Conservation (phyloP, 2,797 vertebrate species). For the Helostoma temminkii region DNA sequence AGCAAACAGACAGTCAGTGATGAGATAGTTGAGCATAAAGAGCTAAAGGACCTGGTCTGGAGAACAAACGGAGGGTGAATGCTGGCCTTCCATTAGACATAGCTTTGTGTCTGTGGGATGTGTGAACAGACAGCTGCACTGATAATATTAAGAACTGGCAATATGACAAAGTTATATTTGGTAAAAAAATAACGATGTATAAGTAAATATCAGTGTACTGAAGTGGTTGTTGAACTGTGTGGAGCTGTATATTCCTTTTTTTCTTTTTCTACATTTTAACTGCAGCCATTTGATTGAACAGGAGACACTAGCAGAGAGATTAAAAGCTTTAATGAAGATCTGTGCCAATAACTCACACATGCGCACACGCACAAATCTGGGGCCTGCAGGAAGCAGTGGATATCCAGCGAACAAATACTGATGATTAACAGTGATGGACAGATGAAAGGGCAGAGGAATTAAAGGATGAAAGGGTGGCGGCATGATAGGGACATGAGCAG, state of each 20-base stretch:
- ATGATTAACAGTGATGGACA: conserved; percentile 57
- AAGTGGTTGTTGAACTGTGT: not conserved
- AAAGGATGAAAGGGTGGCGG: conserved; percentile 52
- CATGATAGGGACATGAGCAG: conserved; percentile 38
- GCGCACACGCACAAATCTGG: conserved; percentile 24
- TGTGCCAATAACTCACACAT: conserved; percentile 32
- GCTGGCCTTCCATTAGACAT: no score
- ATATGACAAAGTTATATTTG: no score
- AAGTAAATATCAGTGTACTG: not conserved
- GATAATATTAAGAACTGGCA: not conserved
- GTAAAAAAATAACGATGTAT: no score
- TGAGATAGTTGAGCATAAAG: no score
- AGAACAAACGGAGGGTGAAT: no score
- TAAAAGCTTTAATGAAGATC: conserved; percentile 49
- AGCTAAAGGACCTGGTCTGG: no score
- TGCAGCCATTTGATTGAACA: conserved; percentile 35
- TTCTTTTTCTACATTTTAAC: not conserved
- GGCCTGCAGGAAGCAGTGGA: conserved; percentile 26
- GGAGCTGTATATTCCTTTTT: not conserved
- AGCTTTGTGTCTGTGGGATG: no score
- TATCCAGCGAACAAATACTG: conserved; percentile 47
- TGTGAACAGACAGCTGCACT: not conserved
- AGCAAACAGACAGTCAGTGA: no score
- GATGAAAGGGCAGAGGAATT: conserved; percentile 66
- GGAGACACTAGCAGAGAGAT: conserved; percentile 32